Evolutionary conservation across 2,888 invertebrate species (phyloP).

Genomic region (Spilosoma lubricipeda): DNA sequence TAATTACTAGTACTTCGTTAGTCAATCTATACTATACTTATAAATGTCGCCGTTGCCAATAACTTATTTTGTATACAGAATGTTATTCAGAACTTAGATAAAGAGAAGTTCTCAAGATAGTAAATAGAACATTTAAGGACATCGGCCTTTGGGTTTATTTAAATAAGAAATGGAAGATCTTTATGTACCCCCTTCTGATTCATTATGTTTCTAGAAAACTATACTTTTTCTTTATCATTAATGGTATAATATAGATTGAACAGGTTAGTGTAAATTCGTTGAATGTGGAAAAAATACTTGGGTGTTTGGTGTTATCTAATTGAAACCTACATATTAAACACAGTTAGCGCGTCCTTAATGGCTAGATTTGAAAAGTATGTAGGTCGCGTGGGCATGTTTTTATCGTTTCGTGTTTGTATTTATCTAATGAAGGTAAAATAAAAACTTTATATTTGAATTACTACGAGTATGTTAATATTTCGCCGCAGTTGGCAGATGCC

Average conservation of each 20-base stretch:
- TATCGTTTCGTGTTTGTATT: neutral
- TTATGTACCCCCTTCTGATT: neutral
- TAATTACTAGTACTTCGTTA: neutral
- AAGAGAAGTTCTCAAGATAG: neutral
- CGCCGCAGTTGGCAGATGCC: neutral
- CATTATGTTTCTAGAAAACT: neutral
- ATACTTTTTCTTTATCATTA: neutral
- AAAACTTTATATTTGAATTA: neutral
- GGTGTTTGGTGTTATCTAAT: slow-evolving; percentile 28
- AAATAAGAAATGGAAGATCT: neutral
- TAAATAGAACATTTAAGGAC: neutral
- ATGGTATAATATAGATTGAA: neutral
- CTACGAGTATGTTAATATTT: neutral
- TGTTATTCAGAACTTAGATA: neutral
- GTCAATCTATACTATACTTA: neutral
- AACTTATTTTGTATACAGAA: neutral
- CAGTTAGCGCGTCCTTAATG: slow-evolving; percentile 42
- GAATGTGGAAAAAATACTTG: slow-evolving; percentile 2
- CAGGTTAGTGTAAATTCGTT: neutral
- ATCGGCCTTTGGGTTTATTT: neutral
- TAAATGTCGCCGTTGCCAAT: neutral
- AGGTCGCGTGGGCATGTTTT: slow-evolving; percentile 31
- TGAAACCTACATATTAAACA: slow-evolving; percentile 30
- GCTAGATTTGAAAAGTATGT: slow-evolving; percentile 36
- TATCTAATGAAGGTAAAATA: slow-evolving; percentile 6